A percentile compares a stretch with the other conserved stretches of the same genome.
Conservation (phyloP, 1,140 invertebrate species). For the Adoxophyes honmai region DNA sequence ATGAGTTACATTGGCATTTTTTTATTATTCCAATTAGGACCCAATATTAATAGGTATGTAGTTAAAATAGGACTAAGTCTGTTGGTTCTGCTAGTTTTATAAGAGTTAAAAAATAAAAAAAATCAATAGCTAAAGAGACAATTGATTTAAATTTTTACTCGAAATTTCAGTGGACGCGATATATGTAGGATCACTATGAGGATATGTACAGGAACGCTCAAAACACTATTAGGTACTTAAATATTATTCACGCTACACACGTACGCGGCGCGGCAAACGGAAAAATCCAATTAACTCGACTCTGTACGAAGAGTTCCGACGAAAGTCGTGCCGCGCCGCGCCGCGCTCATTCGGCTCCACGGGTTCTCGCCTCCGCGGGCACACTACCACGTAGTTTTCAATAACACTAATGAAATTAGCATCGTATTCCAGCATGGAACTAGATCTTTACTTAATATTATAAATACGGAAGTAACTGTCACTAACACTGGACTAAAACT, state of each 20-base stretch:
- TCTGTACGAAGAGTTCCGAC: conserved; percentile 52
- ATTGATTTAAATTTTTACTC: no score
- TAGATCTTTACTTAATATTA: no score
- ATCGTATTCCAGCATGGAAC: conserved; percentile 30
- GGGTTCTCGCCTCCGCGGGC: conserved; percentile 16
- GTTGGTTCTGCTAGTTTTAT: no score
- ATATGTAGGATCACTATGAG: not conserved
- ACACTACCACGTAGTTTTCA: conserved; percentile 52
- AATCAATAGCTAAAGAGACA: no score
- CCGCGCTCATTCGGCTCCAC: conserved; percentile 8
- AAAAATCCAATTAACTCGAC: conserved; percentile 72
- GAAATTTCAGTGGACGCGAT: no score
- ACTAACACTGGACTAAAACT: no score
- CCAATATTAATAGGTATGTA: no score
- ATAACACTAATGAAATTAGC: conserved; percentile 53
- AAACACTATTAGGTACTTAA: conserved; percentile 58
- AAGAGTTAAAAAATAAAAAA: no score
- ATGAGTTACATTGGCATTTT: no score
- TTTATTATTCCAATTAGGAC: no score
- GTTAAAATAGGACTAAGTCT: no score
- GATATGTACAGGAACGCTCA: conserved; percentile 21
- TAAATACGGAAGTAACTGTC: no score
- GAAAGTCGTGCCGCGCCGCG: conserved; percentile 23
- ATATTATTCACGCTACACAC: conserved; percentile 58
- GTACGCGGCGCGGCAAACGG: conserved; percentile 54